A percentile compares a stretch with the other conserved stretches of the same genome.
Conservation (phyloP, 2,888 invertebrate species). For the Pogonocherus hispidulus region DNA sequence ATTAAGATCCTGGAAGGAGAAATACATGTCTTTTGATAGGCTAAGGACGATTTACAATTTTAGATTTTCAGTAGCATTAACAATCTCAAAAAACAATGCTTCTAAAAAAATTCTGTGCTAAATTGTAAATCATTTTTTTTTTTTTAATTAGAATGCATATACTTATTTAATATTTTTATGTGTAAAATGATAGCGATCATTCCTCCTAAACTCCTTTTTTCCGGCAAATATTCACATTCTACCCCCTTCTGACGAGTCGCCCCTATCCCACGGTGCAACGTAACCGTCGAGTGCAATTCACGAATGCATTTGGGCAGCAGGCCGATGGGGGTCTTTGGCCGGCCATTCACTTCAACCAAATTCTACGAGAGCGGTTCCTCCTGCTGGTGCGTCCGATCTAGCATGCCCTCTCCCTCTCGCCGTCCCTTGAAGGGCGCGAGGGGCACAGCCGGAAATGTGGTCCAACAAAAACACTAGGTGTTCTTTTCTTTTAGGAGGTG, state of each 20-base stretch:
- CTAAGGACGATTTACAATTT: too few species aligned
- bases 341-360: slow-evolving; percentile 66
- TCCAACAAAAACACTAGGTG: slow-evolving; percentile 50
- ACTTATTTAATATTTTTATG: too few species aligned
- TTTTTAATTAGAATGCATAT: too few species aligned
- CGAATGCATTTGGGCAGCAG: slow-evolving; percentile 49
- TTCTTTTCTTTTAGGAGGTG: slow-evolving; percentile 36
- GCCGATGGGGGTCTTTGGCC: slow-evolving; percentile 64
- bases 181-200: too few species aligned
- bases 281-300: slow-evolving; percentile 34
- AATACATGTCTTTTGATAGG: too few species aligned
- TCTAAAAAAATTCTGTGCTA: too few species aligned
- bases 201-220: too few species aligned
- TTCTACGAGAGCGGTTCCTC: slow-evolving; percentile 56
- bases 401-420: slow-evolving; percentile 22
- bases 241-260: slow-evolving; percentile 8
- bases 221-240: too few species aligned
- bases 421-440: slow-evolving; percentile 36
- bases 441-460: slow-evolving; percentile 54
- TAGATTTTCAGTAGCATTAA: too few species aligned
- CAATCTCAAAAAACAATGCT: too few species aligned
- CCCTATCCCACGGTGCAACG: slow-evolving; percentile 17
- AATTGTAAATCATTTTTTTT: too few species aligned
- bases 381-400: slow-evolving; percentile 26
- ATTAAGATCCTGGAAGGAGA: too few species aligned